A percentile compares a stretch with the other conserved stretches of the same genome.
Evolutionary conservation across 2,888 invertebrate species (phyloP).

Genomic region (Parnassius glacialis): DNA sequence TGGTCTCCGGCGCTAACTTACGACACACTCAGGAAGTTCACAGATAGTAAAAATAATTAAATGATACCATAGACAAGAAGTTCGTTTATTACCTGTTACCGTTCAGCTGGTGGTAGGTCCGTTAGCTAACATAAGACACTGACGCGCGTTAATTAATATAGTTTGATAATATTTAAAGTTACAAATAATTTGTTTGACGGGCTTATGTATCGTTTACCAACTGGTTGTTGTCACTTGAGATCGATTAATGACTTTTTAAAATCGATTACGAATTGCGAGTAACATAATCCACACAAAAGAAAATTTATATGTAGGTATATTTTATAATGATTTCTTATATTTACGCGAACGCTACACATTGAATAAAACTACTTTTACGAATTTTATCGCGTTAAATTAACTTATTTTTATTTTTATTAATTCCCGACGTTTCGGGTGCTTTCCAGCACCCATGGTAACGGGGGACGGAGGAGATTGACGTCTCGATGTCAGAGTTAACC

Average conservation of each 20-base stretch:
- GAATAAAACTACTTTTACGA: too few relatives aligned
- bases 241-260: slow-evolving; percentile 1
- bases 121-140: slow-evolving; percentile 19
- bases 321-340: too few relatives aligned
- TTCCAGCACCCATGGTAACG: too few relatives aligned
- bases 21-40: slow-evolving; percentile 46
- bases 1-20: slow-evolving; percentile 45
- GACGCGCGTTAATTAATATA: slow-evolving; percentile 15
- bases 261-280: neutral
- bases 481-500: too few relatives aligned
- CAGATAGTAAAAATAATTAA: slow-evolving; percentile 51
- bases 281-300: too few relatives aligned
- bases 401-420: too few relatives aligned
- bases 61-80: slow-evolving; percentile 23
- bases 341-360: too few relatives aligned
- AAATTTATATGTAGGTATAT: too few relatives aligned
- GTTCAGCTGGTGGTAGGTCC: slow-evolving; percentile 11
- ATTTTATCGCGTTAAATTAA: too few relatives aligned
- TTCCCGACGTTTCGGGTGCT: too few relatives aligned
- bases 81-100: slow-evolving; percentile 9
- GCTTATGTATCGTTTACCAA: slow-evolving; percentile 4
- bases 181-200: slow-evolving; percentile 13
- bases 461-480: too few relatives aligned
- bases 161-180: slow-evolving; percentile 10
- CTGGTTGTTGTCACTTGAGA: slow-evolving; percentile 2